Evolutionary conservation across 1,140 invertebrate genomes (phyloP).

Genomic region (Drosophila chauvacae): DNA sequence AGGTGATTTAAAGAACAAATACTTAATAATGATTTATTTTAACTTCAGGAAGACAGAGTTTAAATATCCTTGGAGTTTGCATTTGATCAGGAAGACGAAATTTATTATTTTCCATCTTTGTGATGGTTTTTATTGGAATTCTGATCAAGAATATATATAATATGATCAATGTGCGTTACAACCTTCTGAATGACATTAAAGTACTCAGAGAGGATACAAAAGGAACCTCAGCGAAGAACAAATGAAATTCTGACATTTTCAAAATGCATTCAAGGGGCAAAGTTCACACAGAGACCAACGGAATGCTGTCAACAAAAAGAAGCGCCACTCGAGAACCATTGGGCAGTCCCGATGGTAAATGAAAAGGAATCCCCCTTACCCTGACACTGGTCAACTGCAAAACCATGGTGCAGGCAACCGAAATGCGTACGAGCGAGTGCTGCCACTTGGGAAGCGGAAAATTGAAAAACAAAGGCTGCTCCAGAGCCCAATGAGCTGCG

Average conservation of each 20-base stretch:
- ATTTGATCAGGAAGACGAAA: too few relatives aligned
- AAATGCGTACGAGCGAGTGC: slow-evolving; percentile 12
- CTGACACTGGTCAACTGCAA: slow-evolving; percentile 36
- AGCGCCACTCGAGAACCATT: background rate
- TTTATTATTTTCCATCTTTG: too few relatives aligned
- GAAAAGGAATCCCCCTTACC: slow-evolving; percentile 7
- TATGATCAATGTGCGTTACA: too few relatives aligned
- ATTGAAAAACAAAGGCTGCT: slow-evolving; percentile 40
- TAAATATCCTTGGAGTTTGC: too few relatives aligned
- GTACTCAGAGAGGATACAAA: background rate
- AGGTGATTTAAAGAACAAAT: background rate
- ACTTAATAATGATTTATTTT: background rate
- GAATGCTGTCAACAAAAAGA: slow-evolving; percentile 32
- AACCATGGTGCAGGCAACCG: slow-evolving; percentile 6
- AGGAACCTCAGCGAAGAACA: background rate
- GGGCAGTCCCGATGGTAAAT: background rate
- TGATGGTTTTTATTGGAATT: too few relatives aligned
- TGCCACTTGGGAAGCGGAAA: slow-evolving; percentile 34
- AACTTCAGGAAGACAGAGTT: too few relatives aligned
- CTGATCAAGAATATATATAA: too few relatives aligned
- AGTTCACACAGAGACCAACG: slow-evolving; percentile 21
- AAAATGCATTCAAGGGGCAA: slow-evolving; percentile 3
- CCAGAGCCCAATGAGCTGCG: slow-evolving; percentile 34
- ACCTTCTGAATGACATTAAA: background rate
- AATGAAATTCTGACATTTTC: slow-evolving; percentile 11